Evolutionary conservation across 2,888 invertebrate genomes (phyloP), one percentile per base, ranked within the genome.

Genomic region (Drosophila paramelanica): DNA sequence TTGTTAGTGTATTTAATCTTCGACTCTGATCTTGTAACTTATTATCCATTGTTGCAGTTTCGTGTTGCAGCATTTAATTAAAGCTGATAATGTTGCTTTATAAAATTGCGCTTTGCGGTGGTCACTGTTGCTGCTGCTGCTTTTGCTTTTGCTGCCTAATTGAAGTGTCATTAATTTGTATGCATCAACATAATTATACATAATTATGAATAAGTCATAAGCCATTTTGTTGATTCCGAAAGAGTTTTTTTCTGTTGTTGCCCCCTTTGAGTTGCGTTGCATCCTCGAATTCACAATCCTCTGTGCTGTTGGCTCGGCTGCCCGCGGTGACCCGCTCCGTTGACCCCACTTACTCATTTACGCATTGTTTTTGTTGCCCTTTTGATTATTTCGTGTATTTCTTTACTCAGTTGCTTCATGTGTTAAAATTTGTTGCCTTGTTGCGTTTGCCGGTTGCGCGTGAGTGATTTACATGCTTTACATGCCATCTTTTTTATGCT

Each of bases 131-230:
- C 33, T 52, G 41, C 65, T 56, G 47, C 17, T 46, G 46, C 14
- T 17, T 20, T 14, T 49, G 55, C 31, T 42, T 13, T 38, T 42
- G 73, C 67, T 41, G 68, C 65, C 69, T 85, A 79, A 88, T 88
- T 82, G 77, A 79, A 88, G 82, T 88, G 77, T 59, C 83, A 84
- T 84, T 84, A 84, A 88, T 77, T 84, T 88, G 88, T 79, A 77
- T 85, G 84, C 86, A 85, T 77, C 88, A 83, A 82, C 82, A 88
- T 77, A 81, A 88, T 88, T 82, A 73, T 53, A 71, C 67, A 72
- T 75, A 72, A 87, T 81, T 87, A 69, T 87, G 67, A 73, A 68
- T 81, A 62, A 73, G 67, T 74, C 77, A 74, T 65, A 72, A 61
- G 61, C 55, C 71, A 64, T 62, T 77, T 67, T 39, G 62, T 56